phyloP scores from a whole-genome alignment of 1,140 invertebrate genomes.

The Hormaphis cornu region DNA sequence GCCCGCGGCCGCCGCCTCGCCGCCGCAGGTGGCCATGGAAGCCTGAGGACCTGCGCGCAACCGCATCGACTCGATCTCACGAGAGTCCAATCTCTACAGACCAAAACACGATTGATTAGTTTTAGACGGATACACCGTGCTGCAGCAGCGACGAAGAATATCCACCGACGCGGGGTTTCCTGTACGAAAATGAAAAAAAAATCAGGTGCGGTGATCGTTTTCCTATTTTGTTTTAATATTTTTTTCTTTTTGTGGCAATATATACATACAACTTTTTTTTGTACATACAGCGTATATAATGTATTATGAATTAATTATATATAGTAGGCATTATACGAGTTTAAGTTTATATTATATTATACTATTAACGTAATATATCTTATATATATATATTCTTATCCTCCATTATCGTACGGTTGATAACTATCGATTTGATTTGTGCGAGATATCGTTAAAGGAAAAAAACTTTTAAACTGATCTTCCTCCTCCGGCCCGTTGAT shows the following conservation, averaged over 20 bases:
- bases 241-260: slow-evolving; percentile 23
- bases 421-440: no score
- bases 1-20: slow-evolving; percentile 5
- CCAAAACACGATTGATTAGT: slow-evolving; percentile 10
- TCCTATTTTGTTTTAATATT: slow-evolving; percentile 23
- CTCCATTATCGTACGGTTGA: neutral
- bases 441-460: no score
- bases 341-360: slow-evolving; percentile 18
- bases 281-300: neutral
- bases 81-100: slow-evolving; percentile 29
- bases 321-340: neutral
- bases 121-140: no score
- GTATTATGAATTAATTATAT: neutral
- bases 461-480: no score
- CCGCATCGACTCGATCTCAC: slow-evolving; percentile 30
- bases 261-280: neutral
- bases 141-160: no score
- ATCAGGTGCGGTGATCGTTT: slow-evolving; percentile 31
- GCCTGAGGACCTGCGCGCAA: slow-evolving; percentile 1
- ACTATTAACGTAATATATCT: neutral
- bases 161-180: no score
- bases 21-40: slow-evolving; percentile 20
- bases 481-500: no score
- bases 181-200: neutral
- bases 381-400: neutral